These are phyloP conservation scores for Tokudaia muenninki DNA, from an alignment of 2,797 vertebrate species.

Conservation along the genomic window DNA sequence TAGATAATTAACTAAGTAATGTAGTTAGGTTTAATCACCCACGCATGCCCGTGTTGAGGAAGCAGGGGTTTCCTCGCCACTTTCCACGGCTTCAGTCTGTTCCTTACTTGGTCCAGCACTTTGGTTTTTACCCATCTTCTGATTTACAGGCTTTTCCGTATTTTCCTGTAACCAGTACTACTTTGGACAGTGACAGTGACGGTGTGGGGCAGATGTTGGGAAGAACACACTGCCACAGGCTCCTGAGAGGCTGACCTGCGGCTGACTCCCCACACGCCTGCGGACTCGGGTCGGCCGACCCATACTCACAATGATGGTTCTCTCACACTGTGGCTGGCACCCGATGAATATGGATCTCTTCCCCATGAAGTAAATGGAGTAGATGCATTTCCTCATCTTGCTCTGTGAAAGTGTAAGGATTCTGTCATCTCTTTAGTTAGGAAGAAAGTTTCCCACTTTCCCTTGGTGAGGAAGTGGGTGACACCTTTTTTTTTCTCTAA, in stretches of 20 bases:
- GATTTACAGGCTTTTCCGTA: neutral
- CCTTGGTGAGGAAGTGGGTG: neutral
- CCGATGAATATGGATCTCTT: slow-evolving; percentile 85
- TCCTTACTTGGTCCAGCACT: neutral
- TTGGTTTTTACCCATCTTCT: neutral
- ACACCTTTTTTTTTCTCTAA: neutral
- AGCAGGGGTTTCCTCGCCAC: too few relatives aligned
- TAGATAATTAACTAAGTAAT: neutral
- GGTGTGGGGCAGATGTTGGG: neutral
- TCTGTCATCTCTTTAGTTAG: neutral
- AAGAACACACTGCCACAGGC: neutral
- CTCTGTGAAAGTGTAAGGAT: slow-evolving; percentile 83
- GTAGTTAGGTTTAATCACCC: neutral
- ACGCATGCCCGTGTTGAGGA: too few relatives aligned
- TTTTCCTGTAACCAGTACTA: neutral
- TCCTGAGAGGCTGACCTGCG: fast-evolving
- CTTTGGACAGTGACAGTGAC: neutral
- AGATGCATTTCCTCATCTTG: slow-evolving; percentile 87
- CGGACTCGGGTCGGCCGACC: fast-evolving
- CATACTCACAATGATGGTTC: slow-evolving; percentile 88
- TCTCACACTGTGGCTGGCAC: slow-evolving; percentile 90
- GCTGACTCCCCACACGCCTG: neutral
- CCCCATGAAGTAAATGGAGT: slow-evolving; percentile 82
- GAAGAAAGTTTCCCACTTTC: neutral
- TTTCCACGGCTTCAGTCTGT: neutral